Evolutionary conservation across 1,140 invertebrate species (phyloP).

Genomic region (Diuraphis noxia): DNA sequence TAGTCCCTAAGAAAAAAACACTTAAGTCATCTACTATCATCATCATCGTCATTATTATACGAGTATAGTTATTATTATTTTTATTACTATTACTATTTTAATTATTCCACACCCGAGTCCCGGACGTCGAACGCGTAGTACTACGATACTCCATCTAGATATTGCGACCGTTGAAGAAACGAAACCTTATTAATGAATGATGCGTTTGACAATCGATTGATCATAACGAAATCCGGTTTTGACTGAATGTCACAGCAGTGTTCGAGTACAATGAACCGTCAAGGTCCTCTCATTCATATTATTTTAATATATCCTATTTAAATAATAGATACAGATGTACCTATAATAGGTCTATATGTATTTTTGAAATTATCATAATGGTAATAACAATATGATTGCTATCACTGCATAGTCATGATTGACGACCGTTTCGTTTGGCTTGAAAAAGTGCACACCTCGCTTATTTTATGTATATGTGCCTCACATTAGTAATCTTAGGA

Average conservation of each 20-base stretch:
- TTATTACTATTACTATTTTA: neutral
- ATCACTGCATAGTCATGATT: neutral
- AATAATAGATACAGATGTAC: neutral
- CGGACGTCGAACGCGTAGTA: neutral
- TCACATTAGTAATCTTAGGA: neutral
- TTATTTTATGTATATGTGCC: too few relatives aligned
- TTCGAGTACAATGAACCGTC: conserved; percentile 24
- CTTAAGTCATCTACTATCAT: neutral
- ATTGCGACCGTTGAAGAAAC: neutral
- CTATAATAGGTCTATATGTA: neutral
- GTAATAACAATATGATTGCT: neutral
- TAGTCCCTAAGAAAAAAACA: neutral
- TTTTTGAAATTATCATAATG: neutral
- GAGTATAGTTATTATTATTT: too few relatives aligned
- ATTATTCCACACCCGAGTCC: neutral
- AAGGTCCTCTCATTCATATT: neutral
- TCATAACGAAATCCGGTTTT: conserved; percentile 23
- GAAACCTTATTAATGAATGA: neutral
- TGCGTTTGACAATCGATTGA: conserved; percentile 17
- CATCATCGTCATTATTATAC: neutral
- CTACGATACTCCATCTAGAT: neutral
- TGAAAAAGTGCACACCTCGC: neutral
- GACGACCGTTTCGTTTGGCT: neutral
- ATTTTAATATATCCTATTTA: neutral
- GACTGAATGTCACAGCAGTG: neutral